These are phyloP conservation scores for Alca torda DNA, from an alignment of 2,797 vertebrate genomes.

Conservation along the genomic window DNA sequence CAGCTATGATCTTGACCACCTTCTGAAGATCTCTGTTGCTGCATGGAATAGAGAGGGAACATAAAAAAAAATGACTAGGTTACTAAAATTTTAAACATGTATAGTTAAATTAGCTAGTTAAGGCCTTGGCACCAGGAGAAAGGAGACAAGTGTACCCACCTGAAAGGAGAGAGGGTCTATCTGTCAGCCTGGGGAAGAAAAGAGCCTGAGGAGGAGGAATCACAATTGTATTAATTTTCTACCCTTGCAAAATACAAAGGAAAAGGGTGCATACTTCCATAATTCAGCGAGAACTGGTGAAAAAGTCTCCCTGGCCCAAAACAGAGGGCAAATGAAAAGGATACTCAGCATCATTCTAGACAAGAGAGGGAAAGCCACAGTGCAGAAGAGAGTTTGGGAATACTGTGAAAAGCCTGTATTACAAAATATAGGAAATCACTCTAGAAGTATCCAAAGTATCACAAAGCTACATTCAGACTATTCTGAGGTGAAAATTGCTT, in stretches of 20 bases:
- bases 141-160: background rate
- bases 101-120: background rate
- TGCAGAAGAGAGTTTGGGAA: background rate
- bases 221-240: background rate
- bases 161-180: background rate
- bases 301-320: background rate
- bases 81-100: background rate
- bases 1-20: rapidly evolving
- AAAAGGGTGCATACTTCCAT: background rate
- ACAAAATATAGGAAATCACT: background rate
- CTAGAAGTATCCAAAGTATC: background rate
- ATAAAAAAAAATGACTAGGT: background rate
- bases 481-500: background rate
- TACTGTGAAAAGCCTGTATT: background rate
- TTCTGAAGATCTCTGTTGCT: background rate
- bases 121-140: background rate
- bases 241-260: background rate
- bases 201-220: background rate
- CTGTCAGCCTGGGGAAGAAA: background rate
- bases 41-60: rapidly evolving
- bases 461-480: background rate
- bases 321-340: background rate
- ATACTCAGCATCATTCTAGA: background rate
- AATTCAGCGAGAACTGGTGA: background rate
- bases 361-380: background rate